These are phyloP conservation scores for Petaurus breviceps DNA, from an alignment of 2,113 vertebrate species.

Conservation along the genomic window DNA sequence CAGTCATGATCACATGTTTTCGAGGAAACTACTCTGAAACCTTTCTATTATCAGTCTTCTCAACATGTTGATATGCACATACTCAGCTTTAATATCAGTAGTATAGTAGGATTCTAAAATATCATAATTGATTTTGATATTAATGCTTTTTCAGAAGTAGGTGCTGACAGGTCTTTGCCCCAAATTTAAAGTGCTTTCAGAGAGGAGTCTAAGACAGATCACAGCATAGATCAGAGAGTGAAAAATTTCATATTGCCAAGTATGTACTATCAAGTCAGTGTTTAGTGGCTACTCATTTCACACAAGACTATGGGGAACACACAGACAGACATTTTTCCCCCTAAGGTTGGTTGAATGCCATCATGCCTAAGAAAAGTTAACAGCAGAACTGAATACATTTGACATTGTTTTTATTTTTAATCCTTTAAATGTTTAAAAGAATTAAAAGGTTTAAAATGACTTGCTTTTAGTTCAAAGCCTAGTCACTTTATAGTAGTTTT, in stretches of 20 bases:
- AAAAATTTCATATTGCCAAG: slow-evolving; percentile 13
- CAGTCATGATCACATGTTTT: neutral
- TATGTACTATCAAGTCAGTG: slow-evolving; percentile 1
- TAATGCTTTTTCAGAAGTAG: slow-evolving; percentile 59
- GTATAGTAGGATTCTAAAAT: slow-evolving; percentile 57
- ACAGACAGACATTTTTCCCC: slow-evolving; percentile 30
- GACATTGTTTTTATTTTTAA: neutral
- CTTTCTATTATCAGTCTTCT: slow-evolving; percentile 50
- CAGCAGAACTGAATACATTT: neutral
- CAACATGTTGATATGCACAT: slow-evolving; percentile 44
- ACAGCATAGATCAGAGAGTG: slow-evolving; percentile 30
- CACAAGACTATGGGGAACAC: neutral
- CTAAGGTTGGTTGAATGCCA: neutral
- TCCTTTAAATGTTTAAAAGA: neutral
- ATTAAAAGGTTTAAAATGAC: neutral
- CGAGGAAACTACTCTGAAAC: slow-evolving; percentile 49
- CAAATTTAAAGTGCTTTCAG: slow-evolving; percentile 60
- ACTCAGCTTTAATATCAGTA: slow-evolving; percentile 42
- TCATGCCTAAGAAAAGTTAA: slow-evolving; percentile 21
- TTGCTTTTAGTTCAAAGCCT: slow-evolving; percentile 7
- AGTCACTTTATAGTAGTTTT: neutral
- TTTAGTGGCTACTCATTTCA: neutral
- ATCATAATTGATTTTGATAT: slow-evolving; percentile 63
- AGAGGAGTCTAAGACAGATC: slow-evolving; percentile 49
- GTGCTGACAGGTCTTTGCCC: slow-evolving; percentile 50